Conservation (phyloP, 2,888 invertebrate species). For the Platycheirus rosarum region DNA sequence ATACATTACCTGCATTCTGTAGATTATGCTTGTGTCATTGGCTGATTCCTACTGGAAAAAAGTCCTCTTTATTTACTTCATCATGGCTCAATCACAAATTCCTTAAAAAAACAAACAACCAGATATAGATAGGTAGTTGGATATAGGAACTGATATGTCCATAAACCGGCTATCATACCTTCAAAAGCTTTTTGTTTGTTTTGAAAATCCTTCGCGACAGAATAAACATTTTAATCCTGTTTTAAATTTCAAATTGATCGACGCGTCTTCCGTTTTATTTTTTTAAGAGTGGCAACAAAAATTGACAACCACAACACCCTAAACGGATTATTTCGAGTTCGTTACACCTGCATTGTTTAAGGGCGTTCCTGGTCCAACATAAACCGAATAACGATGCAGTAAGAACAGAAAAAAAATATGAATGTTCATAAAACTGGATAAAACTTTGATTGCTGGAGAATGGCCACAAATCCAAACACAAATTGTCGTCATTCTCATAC, state of each 20-base stretch:
- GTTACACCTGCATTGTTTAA: constrained; percentile 77
- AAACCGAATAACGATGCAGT: constrained; percentile 71
- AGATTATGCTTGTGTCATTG: no score
- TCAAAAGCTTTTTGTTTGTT: constrained; percentile 35
- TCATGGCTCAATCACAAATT: no score
- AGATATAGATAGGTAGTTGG: no score
- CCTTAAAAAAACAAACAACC: no score
- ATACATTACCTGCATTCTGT: no score
- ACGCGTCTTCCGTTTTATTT: constrained; percentile 31
- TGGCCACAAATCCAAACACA: constrained; percentile 73
- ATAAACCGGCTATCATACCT: constrained; percentile 22
- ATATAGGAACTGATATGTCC: no score
- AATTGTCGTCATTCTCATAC: constrained; percentile 57
- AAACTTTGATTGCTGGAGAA: constrained; percentile 68
- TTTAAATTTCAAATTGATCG: constrained; percentile 73
- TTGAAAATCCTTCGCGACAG: constrained; percentile 67
- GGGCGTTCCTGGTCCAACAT: constrained; percentile 65
- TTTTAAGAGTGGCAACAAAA: constrained; percentile 46
- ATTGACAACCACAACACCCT: constrained; percentile 64
- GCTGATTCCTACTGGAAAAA: no score
- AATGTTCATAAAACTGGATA: constrained; percentile 55
- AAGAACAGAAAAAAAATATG: constrained; percentile 64
- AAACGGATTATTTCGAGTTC: constrained; percentile 82
- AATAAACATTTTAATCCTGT: constrained; percentile 71
- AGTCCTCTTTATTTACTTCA: no score